phyloP scores from a whole-genome alignment of 2,113 vertebrate genomes.

The Callionymus lyra region DNA sequence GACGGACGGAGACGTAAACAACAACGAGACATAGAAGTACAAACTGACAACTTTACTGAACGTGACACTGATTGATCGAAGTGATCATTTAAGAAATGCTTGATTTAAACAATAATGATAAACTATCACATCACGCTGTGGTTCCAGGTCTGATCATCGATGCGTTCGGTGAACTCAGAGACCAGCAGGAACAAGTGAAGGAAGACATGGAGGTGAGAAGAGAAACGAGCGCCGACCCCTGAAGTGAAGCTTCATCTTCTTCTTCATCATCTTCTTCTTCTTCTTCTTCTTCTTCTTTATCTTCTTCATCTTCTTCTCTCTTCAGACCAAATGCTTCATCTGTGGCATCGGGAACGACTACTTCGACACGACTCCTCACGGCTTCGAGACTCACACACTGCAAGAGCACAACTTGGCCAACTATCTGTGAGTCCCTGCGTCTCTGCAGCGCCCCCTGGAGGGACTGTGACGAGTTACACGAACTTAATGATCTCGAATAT shows the following conservation, averaged over 20 bases:
- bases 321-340: conserved; percentile 97
- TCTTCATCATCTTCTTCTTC: not conserved
- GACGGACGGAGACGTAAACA: no score
- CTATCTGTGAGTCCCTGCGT: conserved; percentile 84
- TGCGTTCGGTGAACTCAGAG: conserved; percentile 94
- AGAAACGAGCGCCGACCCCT: not conserved
- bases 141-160: conserved; percentile 91
- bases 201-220: conserved; percentile 95
- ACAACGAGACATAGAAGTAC: no score
- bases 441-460: not conserved
- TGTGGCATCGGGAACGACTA: conserved; percentile 98
- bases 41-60: no score
- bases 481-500: no score
- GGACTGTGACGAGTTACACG: no score
- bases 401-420: conserved; percentile 99
- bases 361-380: conserved; percentile 94
- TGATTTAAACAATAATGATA: no score
- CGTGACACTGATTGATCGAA: no score
- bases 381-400: conserved; percentile 95
- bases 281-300: not conserved
- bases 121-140: not conserved
- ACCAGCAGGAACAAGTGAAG: conserved; percentile 96
- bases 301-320: conserved; percentile 21
- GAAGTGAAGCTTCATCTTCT: no score
- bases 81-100: no score